These are phyloP conservation scores for Notechis scutatus DNA, from an alignment of 2,113 vertebrate genomes.

Conservation along the genomic window DNA sequence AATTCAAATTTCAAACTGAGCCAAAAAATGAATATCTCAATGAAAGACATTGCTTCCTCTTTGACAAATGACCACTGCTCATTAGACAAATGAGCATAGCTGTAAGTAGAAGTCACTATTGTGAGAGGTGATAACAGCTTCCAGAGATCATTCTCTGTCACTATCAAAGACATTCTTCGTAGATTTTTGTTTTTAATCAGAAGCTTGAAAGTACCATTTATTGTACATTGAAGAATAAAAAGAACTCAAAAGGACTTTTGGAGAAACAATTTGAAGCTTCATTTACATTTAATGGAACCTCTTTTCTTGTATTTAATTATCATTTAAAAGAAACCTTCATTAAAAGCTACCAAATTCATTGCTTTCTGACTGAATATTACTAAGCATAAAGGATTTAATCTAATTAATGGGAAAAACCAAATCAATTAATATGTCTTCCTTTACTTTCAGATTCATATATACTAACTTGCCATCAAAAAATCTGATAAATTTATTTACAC, in stretches of 20 bases:
- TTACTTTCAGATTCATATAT: constrained; percentile 31
- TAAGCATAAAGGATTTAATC: constrained; percentile 32
- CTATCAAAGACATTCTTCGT: constrained; percentile 9
- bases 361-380: constrained; percentile 30
- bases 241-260: constrained; percentile 9
- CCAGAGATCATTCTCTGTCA: constrained; percentile 41
- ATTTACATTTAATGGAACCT: constrained; percentile 26
- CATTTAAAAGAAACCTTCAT: constrained; percentile 36
- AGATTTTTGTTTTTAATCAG: background rate
- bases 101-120: constrained; percentile 53
- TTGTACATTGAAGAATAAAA: background rate
- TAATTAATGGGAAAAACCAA: background rate
- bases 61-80: constrained; percentile 42
- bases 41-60: constrained; percentile 48
- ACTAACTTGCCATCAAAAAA: constrained; percentile 7
- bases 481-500: background rate
- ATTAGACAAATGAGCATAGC: constrained; percentile 45
- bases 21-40: constrained; percentile 35
- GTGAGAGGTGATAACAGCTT: constrained; percentile 52
- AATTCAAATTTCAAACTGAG: constrained; percentile 37
- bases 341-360: constrained; percentile 34
- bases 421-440: constrained; percentile 44
- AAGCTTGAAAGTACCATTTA: background rate
- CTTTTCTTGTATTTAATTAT: constrained; percentile 25
- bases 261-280: constrained; percentile 3